phyloP scores from a whole-genome alignment of 2,888 invertebrate genomes.

The Dasysyrphus tricinctus region DNA sequence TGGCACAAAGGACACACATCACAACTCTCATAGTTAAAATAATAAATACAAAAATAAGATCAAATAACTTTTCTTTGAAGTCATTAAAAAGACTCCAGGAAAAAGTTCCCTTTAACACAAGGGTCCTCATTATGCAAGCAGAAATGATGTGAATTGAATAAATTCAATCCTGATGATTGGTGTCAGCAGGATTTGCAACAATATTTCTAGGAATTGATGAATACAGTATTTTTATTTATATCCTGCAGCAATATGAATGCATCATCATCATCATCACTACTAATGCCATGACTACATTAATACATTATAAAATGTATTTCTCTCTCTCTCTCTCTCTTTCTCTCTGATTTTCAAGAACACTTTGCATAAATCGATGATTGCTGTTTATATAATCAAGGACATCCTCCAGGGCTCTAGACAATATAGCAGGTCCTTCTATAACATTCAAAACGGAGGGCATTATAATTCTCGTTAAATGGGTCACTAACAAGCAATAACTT shows the following conservation, averaged over 20 bases:
- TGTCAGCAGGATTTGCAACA: neutral
- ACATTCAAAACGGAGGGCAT: neutral
- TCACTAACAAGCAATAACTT: conserved; percentile 37
- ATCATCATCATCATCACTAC: conserved; percentile 11
- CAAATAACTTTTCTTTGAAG: neutral
- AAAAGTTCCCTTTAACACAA: neutral
- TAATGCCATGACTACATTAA: neutral
- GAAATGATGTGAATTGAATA: neutral
- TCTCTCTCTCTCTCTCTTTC: neutral
- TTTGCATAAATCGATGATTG: conserved; percentile 60
- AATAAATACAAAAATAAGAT: no score
- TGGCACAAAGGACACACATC: no score
- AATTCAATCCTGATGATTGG: neutral
- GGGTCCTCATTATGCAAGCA: neutral
- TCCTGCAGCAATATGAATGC: conserved; percentile 23
- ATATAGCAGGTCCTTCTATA: conserved; percentile 16
- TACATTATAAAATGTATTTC: neutral
- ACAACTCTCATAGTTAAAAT: no score
- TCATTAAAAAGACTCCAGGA: neutral
- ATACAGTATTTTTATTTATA: neutral
- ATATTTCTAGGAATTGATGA: neutral
- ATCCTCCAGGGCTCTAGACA: conserved; percentile 10
- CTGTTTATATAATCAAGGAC: conserved; percentile 39
- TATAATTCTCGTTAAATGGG: conserved; percentile 25
- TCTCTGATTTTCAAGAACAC: conserved; percentile 46